Evolutionary conservation across 2,797 vertebrate species (phyloP).

Genomic region (Urocyon cinereoargenteus): DNA sequence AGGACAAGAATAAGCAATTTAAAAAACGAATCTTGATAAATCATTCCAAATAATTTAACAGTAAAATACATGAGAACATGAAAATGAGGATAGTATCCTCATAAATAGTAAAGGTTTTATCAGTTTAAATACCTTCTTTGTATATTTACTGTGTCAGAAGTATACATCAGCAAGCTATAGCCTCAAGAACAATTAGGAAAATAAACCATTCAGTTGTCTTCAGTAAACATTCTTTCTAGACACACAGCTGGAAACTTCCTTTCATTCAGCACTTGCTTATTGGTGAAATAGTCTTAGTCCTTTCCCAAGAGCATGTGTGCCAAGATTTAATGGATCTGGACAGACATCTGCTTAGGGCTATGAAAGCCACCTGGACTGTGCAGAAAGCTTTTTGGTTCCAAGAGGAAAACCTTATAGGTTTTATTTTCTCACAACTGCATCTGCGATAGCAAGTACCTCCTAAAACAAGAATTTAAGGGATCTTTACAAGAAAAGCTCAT

Average conservation of each 20-base stretch:
- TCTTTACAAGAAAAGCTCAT: not conserved
- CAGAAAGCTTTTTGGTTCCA: constrained; percentile 47
- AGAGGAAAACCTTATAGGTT: not conserved
- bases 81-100: not conserved
- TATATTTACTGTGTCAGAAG: not conserved
- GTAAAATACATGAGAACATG: constrained; percentile 40
- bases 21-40: constrained; percentile 23
- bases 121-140: constrained; percentile 44
- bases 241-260: constrained; percentile 51
- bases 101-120: constrained; percentile 12
- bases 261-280: constrained; percentile 50
- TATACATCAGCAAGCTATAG: constrained; percentile 40
- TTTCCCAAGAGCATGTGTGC: not conserved
- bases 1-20: not conserved
- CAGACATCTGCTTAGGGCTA: constrained; percentile 53
- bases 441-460: constrained; percentile 36
- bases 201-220: constrained; percentile 32
- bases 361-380: constrained; percentile 37
- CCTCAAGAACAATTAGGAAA: constrained; percentile 55
- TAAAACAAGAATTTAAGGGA: constrained; percentile 39
- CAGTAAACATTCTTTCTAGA: constrained; percentile 59
- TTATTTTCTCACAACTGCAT: not conserved
- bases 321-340: constrained; percentile 59
- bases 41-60: constrained; percentile 18
- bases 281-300: not conserved